A percentile compares a stretch with the other conserved stretches of the same genome.
phyloP scores from a whole-genome alignment of 2,113 vertebrate species.

The Peromyscus leucopus region DNA sequence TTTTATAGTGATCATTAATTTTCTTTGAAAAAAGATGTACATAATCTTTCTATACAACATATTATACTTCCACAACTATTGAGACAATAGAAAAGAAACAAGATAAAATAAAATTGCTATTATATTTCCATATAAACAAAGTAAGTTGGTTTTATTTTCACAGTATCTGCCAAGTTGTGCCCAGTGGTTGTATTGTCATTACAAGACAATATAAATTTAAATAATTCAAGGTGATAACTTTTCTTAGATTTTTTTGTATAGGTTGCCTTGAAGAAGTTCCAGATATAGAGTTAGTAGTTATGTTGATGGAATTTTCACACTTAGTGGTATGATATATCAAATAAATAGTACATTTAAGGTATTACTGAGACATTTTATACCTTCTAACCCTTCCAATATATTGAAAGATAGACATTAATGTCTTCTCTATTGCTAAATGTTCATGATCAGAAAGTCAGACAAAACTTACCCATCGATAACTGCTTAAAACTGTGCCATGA shows the following conservation, averaged over 20 bases:
- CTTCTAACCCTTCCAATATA: not conserved
- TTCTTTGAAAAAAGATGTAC: not conserved
- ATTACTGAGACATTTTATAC: not conserved
- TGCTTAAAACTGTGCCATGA: not conserved
- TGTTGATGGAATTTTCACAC: not conserved
- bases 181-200: accelerated
- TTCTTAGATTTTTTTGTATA: not conserved
- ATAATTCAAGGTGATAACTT: not conserved
- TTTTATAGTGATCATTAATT: not conserved
- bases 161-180: not conserved
- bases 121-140: not conserved
- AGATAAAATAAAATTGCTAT: not conserved
- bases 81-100: not conserved
- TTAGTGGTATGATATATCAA: not conserved
- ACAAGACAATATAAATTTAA: not conserved
- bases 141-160: not conserved
- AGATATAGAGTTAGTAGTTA: not conserved
- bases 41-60: not conserved
- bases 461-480: not conserved
- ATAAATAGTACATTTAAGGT: not conserved
- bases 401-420: not conserved
- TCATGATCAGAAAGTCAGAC: not conserved
- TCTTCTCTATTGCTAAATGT: not conserved
- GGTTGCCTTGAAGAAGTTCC: not conserved
- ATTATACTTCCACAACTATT: not conserved